Percentiles rank a stretch among this genome's conserved stretches.
Conservation (phyloP, 2,888 invertebrate species). For the Tubiluchus corallicola region DNA sequence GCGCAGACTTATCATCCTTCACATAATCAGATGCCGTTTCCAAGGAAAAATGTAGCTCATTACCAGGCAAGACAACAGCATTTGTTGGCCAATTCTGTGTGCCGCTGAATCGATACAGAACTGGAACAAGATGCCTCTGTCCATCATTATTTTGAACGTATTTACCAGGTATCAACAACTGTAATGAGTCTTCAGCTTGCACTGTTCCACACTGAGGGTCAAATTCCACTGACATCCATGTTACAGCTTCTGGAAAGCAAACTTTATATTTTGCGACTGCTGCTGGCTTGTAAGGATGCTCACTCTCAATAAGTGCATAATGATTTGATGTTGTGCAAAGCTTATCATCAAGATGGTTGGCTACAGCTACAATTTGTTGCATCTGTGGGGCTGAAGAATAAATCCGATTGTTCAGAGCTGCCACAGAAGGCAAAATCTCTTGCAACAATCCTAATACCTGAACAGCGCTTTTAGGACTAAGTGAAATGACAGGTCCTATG, state of each 20-base stretch:
- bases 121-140: constrained; percentile 28
- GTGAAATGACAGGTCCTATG: constrained; percentile 55
- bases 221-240: constrained; percentile 84
- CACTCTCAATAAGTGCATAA: constrained; percentile 81
- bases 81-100: constrained; percentile 64
- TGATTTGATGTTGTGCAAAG: constrained; percentile 54
- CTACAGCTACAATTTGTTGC: constrained; percentile 18
- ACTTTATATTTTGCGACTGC: constrained; percentile 34
- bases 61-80: constrained; percentile 31
- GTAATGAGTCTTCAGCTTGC: constrained; percentile 68
- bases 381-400: constrained; percentile 28
- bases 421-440: constrained; percentile 68
- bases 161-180: constrained; percentile 31
- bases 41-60: constrained; percentile 80
- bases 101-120: constrained; percentile 30
- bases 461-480: constrained; percentile 51
- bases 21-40: constrained; percentile 90
- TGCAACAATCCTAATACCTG: constrained; percentile 67
- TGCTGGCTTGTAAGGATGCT: constrained; percentile 77
- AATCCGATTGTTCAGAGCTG: constrained; percentile 52
- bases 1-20: constrained; percentile 62
- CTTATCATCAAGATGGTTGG: constrained; percentile 13
- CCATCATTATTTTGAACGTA: constrained; percentile 37
- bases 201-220: constrained; percentile 77
- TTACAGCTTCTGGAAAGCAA: constrained; percentile 64